Evolutionary conservation across 2,888 invertebrate species (phyloP).

Genomic region (Tupiocoris notatus): DNA sequence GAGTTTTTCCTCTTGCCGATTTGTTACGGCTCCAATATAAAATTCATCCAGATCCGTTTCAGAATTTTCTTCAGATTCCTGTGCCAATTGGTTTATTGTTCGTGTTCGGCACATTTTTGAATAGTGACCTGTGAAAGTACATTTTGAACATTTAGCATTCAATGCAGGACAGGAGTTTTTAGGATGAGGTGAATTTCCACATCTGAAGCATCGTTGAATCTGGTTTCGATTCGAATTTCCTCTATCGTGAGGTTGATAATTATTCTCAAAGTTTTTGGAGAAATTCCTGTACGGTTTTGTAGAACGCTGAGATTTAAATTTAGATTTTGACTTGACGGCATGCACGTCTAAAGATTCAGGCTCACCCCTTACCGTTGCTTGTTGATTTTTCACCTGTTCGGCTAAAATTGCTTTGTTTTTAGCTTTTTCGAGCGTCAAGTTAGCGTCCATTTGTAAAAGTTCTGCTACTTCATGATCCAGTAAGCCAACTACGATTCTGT

Average conservation of each 20-base stretch:
- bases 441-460: not conserved
- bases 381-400: slow-evolving; percentile 30
- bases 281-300: not conserved
- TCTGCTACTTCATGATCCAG: not conserved
- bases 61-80: not conserved
- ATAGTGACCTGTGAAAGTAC: not conserved
- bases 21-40: not conserved
- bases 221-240: not conserved
- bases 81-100: not conserved
- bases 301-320: not conserved
- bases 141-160: slow-evolving; percentile 6
- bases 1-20: not conserved
- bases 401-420: slow-evolving; percentile 9
- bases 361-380: slow-evolving; percentile 1
- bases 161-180: slow-evolving; percentile 5
- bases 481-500: slow-evolving; percentile 28
- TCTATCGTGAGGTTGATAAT: not conserved
- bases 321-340: not conserved
- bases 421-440: not conserved
- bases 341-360: not conserved
- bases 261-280: not conserved
- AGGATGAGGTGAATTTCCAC: not conserved
- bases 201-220: not conserved
- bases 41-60: not conserved
- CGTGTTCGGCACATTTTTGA: not conserved